phyloP scores from a whole-genome alignment of 1,140 invertebrate genomes.

The Leptinotarsa undecemlineata region DNA sequence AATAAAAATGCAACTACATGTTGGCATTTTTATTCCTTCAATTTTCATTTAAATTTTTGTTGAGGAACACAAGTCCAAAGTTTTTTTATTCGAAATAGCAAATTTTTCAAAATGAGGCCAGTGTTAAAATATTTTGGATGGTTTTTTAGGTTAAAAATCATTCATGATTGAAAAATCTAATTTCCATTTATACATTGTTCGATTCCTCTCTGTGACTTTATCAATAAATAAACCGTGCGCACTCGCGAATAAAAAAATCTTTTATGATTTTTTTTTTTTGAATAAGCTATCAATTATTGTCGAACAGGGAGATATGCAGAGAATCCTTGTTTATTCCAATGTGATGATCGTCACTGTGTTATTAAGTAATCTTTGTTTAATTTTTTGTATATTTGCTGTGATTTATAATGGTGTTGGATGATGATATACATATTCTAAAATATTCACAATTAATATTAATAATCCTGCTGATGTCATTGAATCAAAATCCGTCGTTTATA shows the following conservation, averaged over 20 bases:
- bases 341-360: constrained; percentile 43
- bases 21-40: too few relatives aligned
- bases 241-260: neutral
- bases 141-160: too few relatives aligned
- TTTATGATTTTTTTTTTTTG: neutral
- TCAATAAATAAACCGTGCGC: neutral
- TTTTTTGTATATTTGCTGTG: constrained; percentile 51
- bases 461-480: constrained; percentile 25
- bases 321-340: constrained; percentile 41
- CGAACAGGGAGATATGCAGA: constrained; percentile 51
- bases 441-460: constrained; percentile 30
- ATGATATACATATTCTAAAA: constrained; percentile 38
- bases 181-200: neutral
- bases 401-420: constrained; percentile 49
- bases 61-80: too few relatives aligned
- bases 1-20: too few relatives aligned
- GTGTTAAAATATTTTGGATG: too few relatives aligned
- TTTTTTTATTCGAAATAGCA: too few relatives aligned
- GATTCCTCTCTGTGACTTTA: neutral
- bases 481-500: constrained; percentile 17
- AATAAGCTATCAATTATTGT: constrained; percentile 40
- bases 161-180: neutral
- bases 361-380: constrained; percentile 35
- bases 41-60: too few relatives aligned
- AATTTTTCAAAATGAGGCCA: too few relatives aligned